These are phyloP conservation scores for Stenotaenia linearis DNA, from an alignment of 2,888 invertebrate species.

Conservation along the genomic window DNA sequence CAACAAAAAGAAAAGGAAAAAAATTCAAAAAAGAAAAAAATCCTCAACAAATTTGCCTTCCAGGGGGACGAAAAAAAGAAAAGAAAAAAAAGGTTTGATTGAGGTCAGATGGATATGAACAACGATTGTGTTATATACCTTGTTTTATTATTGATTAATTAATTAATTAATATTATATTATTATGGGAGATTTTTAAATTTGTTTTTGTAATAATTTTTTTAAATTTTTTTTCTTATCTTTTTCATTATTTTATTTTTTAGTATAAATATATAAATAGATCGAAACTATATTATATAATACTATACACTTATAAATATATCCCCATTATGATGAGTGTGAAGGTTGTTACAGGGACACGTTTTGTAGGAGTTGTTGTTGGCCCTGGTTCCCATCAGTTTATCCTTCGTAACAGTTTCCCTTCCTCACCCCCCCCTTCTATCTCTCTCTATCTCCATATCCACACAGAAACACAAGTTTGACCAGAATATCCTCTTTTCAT, in stretches of 20 bases:
- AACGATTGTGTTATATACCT: neutral
- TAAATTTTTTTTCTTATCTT: neutral
- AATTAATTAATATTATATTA: neutral
- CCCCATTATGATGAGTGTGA: slow-evolving; percentile 18
- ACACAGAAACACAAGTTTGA: neutral
- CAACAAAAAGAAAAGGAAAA: neutral
- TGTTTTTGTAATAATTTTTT: slow-evolving; percentile 2
- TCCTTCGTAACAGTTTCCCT: slow-evolving; percentile 7
- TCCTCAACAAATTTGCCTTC: slow-evolving; percentile 26
- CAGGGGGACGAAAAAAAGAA: neutral
- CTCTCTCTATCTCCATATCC: neutral
- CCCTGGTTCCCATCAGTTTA: slow-evolving; percentile 20
- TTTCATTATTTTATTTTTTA: neutral
- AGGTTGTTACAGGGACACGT: slow-evolving; percentile 22
- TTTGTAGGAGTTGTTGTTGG: slow-evolving; percentile 20
- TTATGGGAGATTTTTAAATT: slow-evolving; percentile 17
- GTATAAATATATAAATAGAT: slow-evolving; percentile 24
- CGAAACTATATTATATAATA: slow-evolving; percentile 26
- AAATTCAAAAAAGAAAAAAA: neutral
- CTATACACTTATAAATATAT: slow-evolving; percentile 21
- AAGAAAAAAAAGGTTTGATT: neutral
- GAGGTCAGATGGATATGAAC: slow-evolving; percentile 8
- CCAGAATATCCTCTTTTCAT: neutral
- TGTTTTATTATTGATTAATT: neutral
- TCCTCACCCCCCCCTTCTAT: neutral